Percentiles rank a stretch among this genome's conserved stretches.
These are phyloP conservation scores for Ctenodactylus gundi DNA, from an alignment of 2,113 vertebrate genomes.

Conservation along the genomic window DNA sequence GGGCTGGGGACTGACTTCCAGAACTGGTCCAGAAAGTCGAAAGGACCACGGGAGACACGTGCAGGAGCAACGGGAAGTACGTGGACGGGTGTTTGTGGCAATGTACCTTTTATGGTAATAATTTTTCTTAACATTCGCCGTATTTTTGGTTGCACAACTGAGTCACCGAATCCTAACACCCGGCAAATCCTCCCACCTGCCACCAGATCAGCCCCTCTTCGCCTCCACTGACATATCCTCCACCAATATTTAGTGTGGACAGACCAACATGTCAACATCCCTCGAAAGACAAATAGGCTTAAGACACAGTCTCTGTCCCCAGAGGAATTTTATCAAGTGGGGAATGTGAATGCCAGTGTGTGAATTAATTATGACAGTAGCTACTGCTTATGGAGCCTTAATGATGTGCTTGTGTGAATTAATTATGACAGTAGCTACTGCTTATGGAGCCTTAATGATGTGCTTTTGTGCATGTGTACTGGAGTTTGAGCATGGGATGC, in stretches of 20 bases:
- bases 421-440: not conserved
- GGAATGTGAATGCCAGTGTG: not conserved
- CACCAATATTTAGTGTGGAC: not conserved
- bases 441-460: not conserved
- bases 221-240: not conserved
- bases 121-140: too few relatives aligned
- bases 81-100: too few relatives aligned
- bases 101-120: too few relatives aligned
- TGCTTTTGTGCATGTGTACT: not conserved
- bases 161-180: not conserved
- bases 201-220: not conserved
- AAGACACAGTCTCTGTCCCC: not conserved
- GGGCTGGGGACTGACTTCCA: too few relatives aligned
- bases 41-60: too few relatives aligned
- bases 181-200: too few relatives aligned
- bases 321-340: not conserved
- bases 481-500: too few relatives aligned
- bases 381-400: not conserved
- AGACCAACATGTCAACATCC: not conserved
- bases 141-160: too few relatives aligned
- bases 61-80: too few relatives aligned
- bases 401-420: not conserved
- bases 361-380: slow-evolving; percentile 12
- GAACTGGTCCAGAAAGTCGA: too few relatives aligned
- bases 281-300: not conserved